A percentile compares a stretch with the other conserved stretches of the same genome.
These are phyloP conservation scores for Cyphomyrus plagiostoma DNA, from an alignment of 2,113 vertebrate genomes.

Conservation along the genomic window DNA sequence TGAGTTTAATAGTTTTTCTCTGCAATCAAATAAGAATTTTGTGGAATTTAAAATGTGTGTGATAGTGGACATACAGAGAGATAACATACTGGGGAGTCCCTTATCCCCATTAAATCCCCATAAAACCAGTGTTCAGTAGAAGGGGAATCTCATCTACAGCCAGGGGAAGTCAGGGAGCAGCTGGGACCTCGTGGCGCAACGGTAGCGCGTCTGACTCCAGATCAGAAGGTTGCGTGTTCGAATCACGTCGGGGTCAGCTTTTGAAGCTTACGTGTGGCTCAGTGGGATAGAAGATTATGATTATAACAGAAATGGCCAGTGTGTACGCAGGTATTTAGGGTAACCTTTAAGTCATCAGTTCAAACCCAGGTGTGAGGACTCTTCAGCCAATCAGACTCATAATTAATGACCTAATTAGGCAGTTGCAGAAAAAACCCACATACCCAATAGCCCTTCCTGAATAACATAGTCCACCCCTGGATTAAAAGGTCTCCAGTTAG, in stretches of 20 bases:
- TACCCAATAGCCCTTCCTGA: too few species aligned
- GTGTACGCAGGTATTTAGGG: neutral
- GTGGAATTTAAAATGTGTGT: neutral
- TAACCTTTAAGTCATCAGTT: neutral
- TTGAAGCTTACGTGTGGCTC: neutral
- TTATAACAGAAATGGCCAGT: neutral
- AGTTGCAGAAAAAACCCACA: too few species aligned
- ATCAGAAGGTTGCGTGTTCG: neutral
- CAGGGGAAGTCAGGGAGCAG: rapidly evolving
- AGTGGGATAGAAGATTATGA: neutral
- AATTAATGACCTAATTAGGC: too few species aligned
- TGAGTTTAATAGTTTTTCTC: neutral
- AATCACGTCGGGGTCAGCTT: neutral
- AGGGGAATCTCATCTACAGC: neutral
- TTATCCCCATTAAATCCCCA: neutral
- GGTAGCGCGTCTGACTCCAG: neutral
- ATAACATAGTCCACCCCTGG: neutral
- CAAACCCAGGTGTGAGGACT: neutral
- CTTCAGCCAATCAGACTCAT: too few species aligned
- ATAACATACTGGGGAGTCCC: too few species aligned
- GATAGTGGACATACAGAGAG: neutral
- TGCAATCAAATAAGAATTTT: neutral
- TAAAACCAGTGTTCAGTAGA: neutral
- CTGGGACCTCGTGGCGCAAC: neutral
- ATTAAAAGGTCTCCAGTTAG: neutral